Conservation (phyloP, 2,888 invertebrate species). For the Leucoptera coffeella region DNA sequence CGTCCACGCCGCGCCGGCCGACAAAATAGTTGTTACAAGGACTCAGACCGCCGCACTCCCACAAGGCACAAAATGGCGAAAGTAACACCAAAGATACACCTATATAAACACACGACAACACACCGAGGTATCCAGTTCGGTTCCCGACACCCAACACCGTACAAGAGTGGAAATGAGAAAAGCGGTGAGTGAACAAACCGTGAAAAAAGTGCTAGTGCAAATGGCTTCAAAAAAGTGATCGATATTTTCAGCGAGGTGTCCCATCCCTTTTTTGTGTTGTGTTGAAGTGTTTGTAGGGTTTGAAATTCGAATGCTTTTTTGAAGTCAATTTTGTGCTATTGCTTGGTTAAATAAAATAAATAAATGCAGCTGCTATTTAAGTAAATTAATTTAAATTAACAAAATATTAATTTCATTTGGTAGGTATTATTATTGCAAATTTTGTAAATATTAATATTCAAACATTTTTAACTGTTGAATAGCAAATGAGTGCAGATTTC, state of each 20-base stretch:
- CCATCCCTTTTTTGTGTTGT: constrained; percentile 12
- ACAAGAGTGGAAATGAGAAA: constrained; percentile 45
- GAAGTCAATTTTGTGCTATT: constrained; percentile 20
- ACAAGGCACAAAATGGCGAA: constrained; percentile 39
- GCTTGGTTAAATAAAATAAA: neutral
- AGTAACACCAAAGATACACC: constrained; percentile 46
- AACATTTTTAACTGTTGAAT: too few relatives aligned
- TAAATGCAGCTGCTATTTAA: too few relatives aligned
- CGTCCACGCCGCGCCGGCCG: constrained; percentile 25
- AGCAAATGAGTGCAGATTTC: too few relatives aligned
- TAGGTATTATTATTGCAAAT: too few relatives aligned
- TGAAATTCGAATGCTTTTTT: constrained; percentile 20
- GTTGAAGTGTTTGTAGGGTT: constrained; percentile 12
- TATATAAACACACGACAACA: constrained; percentile 44
- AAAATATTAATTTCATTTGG: too few relatives aligned
- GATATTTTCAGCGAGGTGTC: neutral
- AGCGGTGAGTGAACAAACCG: constrained; percentile 28
- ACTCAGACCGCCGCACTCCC: constrained; percentile 12
- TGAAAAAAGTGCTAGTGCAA: constrained; percentile 16
- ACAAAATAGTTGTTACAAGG: constrained; percentile 28
- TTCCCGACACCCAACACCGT: constrained; percentile 41
- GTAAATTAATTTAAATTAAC: too few relatives aligned
- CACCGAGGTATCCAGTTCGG: constrained; percentile 38
- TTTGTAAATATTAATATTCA: too few relatives aligned
- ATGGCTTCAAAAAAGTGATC: constrained; percentile 39